These are phyloP conservation scores for fruit fly (Drosophila melanogaster) DNA, from an alignment of 1,140 invertebrate species.

Conservation along the genomic window DNA sequence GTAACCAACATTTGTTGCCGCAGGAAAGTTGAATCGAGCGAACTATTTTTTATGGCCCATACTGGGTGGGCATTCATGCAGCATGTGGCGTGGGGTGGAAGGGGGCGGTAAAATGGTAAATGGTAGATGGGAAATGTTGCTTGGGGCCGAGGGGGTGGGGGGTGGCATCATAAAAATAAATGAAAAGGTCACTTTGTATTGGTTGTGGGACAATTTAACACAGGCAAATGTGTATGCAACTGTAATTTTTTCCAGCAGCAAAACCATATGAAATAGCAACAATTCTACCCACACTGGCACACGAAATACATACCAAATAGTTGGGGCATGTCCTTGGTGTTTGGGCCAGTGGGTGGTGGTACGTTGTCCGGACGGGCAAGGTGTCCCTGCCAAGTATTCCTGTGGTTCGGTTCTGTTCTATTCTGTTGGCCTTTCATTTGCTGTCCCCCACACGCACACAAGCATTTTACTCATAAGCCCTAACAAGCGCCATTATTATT, in stretches of 20 bases:
- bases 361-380: slow-evolving; percentile 16
- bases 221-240: slow-evolving; percentile 79
- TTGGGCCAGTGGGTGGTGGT: neutral
- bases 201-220: slow-evolving; percentile 81
- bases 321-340: slow-evolving; percentile 57
- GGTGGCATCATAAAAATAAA: slow-evolving; percentile 74
- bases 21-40: slow-evolving; percentile 51
- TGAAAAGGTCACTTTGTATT: slow-evolving; percentile 82
- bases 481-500: slow-evolving; percentile 64
- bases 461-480: slow-evolving; percentile 43
- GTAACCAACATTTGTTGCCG: slow-evolving; percentile 47
- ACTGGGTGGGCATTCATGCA: slow-evolving; percentile 12
- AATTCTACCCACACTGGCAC: slow-evolving; percentile 42
- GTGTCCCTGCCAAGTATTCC: slow-evolving; percentile 59
- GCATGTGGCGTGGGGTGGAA: slow-evolving; percentile 24
- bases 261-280: slow-evolving; percentile 45
- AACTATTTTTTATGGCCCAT: slow-evolving; percentile 66
- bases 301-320: slow-evolving; percentile 68
- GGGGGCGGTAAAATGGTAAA: slow-evolving; percentile 10
- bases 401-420: slow-evolving; percentile 55
- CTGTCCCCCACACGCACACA: slow-evolving; percentile 40
- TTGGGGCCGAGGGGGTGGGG: slow-evolving; percentile 1
- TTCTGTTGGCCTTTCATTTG: slow-evolving; percentile 70
- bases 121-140: neutral
- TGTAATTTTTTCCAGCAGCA: slow-evolving; percentile 69